phyloP scores from a whole-genome alignment of 2,797 vertebrate genomes.

The Halcyon leucocephala region DNA sequence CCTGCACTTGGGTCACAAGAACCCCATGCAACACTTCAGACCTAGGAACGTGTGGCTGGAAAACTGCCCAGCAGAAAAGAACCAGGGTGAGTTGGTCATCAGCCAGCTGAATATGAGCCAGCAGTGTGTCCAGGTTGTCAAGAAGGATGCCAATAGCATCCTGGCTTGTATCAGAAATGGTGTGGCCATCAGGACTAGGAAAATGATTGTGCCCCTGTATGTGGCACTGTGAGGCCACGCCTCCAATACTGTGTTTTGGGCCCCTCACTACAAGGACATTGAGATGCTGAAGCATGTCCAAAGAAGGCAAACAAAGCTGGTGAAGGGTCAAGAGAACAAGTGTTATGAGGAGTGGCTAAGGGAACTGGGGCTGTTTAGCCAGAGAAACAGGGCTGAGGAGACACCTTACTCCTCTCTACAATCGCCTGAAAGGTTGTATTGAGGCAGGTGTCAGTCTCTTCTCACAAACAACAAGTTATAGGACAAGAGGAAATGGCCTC shows the following conservation, averaged over 20 bases:
- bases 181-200: not conserved
- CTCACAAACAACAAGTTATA: not conserved
- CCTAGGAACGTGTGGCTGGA: not conserved
- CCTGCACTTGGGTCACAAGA: not conserved
- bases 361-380: not conserved
- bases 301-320: not conserved
- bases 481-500: not conserved
- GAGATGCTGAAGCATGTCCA: not conserved
- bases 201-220: not conserved
- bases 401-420: not conserved
- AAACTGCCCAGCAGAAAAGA: not conserved
- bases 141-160: not conserved
- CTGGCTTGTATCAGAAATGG: not conserved
- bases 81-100: not conserved
- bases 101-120: not conserved
- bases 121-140: not conserved
- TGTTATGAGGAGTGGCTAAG: no score
- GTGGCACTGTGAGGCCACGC: not conserved
- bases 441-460: not conserved
- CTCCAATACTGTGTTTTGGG: not conserved
- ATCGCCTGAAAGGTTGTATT: not conserved
- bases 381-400: not conserved
- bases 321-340: not conserved
- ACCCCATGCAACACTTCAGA: not conserved
- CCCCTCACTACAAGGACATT: not conserved